Base-by-base conservation (phyloP, 2,888 invertebrate genomes). In the Electrophaes corylata region DNA sequence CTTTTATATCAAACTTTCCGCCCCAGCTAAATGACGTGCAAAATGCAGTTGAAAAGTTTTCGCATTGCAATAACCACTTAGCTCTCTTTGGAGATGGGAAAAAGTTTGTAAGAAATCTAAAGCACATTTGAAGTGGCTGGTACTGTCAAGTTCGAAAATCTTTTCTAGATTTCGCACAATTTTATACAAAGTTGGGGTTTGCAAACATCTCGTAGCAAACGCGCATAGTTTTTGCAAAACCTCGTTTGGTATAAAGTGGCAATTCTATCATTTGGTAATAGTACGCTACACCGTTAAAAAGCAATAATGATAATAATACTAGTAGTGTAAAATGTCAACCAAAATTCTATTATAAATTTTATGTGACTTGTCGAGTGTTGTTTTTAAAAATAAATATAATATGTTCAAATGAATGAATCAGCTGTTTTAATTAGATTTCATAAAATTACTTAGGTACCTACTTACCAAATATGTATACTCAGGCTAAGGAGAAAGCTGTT, bases 1-100 rank as follows among this genome's bases (percentile, higher is more conserved):
- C 55, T 65, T 66, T 62, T 46, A 56, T 53, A 43, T 39, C 39
- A 65, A 64, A 65, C 54, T 67, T 62, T 57, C 19, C 48, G 49
- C 53, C 43, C 18, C 39, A 53, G 61, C 43, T 51, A 63, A 67
- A 67, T 63, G 63, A 63, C 63, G 62, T 60, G 66, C 62, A 66
- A 66, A 66, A 50, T 62, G 62, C 49, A 59, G 60, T 62, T 62
- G 39, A 39, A 39, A 60, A 62, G 47, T 62, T 62, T 64, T 44
- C 19, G 54, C 58, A 60, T 63, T 52, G 50, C 48, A 48, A 61
- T 55, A 50, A 54, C 59, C 26, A 37, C 44, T 49, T 55, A 44
- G 33, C 29, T 37, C 29, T 49, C 48, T 48, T 29, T 48, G 37
- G 4, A 31, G 33, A 50, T 41, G 20, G 56, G 35, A 48, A 49